phyloP scores from a whole-genome alignment of 1,140 invertebrate species.

The Tetragnatha versicolor region DNA sequence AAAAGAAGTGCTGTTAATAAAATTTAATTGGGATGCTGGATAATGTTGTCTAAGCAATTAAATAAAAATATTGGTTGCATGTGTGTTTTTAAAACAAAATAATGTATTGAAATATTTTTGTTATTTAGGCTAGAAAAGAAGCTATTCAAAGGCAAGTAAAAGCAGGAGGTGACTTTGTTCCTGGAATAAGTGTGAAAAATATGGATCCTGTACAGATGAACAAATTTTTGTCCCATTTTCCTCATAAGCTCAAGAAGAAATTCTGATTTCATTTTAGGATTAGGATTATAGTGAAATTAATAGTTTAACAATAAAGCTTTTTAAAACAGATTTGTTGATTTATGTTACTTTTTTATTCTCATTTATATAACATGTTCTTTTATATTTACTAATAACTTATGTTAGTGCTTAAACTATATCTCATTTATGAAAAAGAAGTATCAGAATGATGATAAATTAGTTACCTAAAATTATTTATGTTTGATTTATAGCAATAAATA shows the following conservation, averaged over 20 bases:
- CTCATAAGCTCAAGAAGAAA: conserved; percentile 21
- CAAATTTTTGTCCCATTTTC: conserved; percentile 35
- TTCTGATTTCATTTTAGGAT: too few relatives aligned
- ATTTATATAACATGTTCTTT: too few relatives aligned
- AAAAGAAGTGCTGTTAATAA: background rate
- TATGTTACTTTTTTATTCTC: too few relatives aligned
- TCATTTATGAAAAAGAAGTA: too few relatives aligned
- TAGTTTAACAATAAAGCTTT: too few relatives aligned
- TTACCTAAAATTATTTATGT: too few relatives aligned
- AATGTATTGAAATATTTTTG: background rate
- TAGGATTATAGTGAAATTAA: too few relatives aligned
- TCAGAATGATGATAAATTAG: too few relatives aligned
- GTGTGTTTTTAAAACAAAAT: background rate
- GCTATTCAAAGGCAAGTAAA: background rate
- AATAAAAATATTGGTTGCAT: background rate
- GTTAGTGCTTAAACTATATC: too few relatives aligned
- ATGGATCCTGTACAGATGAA: conserved; percentile 33
- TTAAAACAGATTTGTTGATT: too few relatives aligned
- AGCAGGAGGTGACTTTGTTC: background rate
- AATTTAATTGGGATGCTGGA: background rate
- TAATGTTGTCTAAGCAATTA: background rate
- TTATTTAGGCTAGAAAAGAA: conserved; percentile 2
- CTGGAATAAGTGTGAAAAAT: conserved; percentile 23
- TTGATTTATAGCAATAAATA: too few relatives aligned
- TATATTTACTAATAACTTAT: too few relatives aligned